Evolutionary conservation across 2,113 vertebrate species (phyloP).

Genomic region (Hyperopisus bebe): DNA sequence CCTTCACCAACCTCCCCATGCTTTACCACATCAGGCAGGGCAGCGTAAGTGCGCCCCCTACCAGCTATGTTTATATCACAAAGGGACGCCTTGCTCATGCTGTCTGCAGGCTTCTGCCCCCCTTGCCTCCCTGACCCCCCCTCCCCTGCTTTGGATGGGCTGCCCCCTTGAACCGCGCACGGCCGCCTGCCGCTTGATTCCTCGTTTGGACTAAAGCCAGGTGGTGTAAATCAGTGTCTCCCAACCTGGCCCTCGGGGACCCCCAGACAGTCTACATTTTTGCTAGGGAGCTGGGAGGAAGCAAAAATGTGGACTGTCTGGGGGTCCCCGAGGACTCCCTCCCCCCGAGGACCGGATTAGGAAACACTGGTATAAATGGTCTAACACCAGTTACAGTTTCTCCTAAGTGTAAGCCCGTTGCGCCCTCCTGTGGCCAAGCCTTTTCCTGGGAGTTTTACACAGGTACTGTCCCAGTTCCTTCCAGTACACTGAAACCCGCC

Average conservation of each 20-base stretch:
- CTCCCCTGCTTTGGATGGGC: conserved; percentile 54
- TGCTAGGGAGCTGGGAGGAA: not conserved
- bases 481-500: conserved; percentile 55
- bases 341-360: not conserved
- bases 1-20: not conserved
- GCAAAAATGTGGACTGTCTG: not conserved
- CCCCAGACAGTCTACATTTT: not conserved
- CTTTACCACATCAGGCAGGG: not conserved
- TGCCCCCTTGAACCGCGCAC: conserved; percentile 58
- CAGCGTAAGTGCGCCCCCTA: conserved; percentile 8
- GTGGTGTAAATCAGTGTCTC: conserved; percentile 42
- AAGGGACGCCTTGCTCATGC: conserved; percentile 33
- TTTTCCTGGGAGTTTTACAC: conserved; percentile 70
- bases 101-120: conserved; percentile 6
- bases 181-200: conserved; percentile 55
- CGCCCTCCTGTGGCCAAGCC: conserved; percentile 73
- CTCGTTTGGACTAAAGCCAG: conserved; percentile 52
- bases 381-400: conserved; percentile 72
- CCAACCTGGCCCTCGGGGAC: not conserved
- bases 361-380: conserved; percentile 54
- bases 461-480: conserved; percentile 43
- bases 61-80: conserved; percentile 41
- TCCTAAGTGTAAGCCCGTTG: conserved; percentile 73
- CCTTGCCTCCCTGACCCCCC: conserved; percentile 19
- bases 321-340: not conserved